phyloP scores from a whole-genome alignment of 1,140 invertebrate species.

The Delia radicum region DNA sequence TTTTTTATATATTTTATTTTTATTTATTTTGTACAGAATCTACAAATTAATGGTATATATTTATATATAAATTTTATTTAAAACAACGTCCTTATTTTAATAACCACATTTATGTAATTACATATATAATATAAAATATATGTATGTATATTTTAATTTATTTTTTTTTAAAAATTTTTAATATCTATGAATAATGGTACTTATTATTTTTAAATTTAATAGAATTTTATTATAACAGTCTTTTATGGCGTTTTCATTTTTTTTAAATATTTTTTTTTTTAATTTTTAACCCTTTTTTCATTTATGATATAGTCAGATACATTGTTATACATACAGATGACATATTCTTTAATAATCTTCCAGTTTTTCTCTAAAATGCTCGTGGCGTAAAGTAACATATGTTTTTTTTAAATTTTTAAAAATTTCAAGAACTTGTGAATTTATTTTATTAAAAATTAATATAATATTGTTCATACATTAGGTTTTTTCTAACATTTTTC shows the following conservation, averaged over 20 bases:
- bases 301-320: too few relatives aligned
- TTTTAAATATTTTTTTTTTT: background rate
- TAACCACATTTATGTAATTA: background rate
- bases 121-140: background rate
- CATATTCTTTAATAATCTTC: too few relatives aligned
- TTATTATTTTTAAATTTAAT: constrained; percentile 14
- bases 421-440: too few relatives aligned
- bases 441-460: too few relatives aligned
- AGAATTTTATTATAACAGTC: constrained; percentile 30
- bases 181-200: background rate
- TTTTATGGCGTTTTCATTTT: constrained; percentile 25
- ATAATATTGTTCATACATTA: too few relatives aligned
- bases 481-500: too few relatives aligned
- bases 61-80: background rate
- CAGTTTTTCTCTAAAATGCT: too few relatives aligned
- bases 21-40: background rate
- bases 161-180: background rate
- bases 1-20: too few relatives aligned
- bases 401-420: too few relatives aligned
- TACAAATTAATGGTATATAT: background rate
- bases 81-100: background rate
- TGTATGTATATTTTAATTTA: background rate
- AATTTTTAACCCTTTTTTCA: too few relatives aligned
- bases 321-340: too few relatives aligned
- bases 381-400: too few relatives aligned